Percentiles rank a stretch among this genome's conserved stretches.
These are phyloP conservation scores for Podiceps cristatus DNA, from an alignment of 2,113 vertebrate species.

Conservation along the genomic window DNA sequence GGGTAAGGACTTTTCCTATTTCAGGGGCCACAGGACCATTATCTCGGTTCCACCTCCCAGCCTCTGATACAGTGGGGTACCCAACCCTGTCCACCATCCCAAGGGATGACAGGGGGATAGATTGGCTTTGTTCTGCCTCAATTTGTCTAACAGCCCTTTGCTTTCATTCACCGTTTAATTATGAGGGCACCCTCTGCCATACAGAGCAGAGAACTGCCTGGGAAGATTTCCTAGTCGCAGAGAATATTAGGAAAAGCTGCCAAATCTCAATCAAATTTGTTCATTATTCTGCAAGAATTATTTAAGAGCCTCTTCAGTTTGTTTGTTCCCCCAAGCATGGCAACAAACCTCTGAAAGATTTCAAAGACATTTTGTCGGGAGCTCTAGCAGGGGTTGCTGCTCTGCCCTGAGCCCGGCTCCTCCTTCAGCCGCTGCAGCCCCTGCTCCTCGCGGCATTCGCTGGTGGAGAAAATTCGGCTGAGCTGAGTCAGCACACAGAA, in stretches of 20 bases:
- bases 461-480: background rate
- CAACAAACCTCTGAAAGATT: background rate
- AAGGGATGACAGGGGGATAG: background rate
- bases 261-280: slow-evolving; percentile 44
- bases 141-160: background rate
- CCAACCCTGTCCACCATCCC: background rate
- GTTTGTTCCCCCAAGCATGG: background rate
- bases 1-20: rapidly evolving
- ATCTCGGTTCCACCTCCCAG: background rate
- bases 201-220: background rate
- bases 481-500: background rate
- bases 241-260: background rate
- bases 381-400: background rate
- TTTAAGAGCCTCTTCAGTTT: background rate
- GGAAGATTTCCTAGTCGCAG: background rate
- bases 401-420: background rate
- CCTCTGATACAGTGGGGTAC: rapidly evolving
- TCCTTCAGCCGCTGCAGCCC: background rate
- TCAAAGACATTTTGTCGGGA: background rate
- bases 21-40: rapidly evolving
- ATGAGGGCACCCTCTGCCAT: background rate
- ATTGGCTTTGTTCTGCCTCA: background rate
- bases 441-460: background rate
- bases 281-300: slow-evolving; percentile 35
- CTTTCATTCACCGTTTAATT: slow-evolving; percentile 6